Evolutionary conservation across 2,797 vertebrate species (phyloP).

Genomic region (Sphenopsis melanotis): DNA sequence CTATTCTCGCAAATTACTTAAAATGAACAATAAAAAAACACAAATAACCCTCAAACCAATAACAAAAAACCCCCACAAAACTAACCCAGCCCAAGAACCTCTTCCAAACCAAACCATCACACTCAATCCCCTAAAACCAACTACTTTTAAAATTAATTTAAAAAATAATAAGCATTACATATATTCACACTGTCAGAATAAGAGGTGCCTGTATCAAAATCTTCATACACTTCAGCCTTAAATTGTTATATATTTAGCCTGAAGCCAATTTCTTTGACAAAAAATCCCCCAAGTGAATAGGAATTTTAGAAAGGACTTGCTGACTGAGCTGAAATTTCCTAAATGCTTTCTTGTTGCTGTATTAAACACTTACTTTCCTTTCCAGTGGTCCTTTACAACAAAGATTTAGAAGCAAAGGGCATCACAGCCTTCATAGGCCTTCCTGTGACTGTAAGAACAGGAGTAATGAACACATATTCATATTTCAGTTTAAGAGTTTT

Average conservation of each 20-base stretch:
- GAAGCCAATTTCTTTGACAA: neutral
- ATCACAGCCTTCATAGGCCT: neutral
- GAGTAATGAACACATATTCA: neutral
- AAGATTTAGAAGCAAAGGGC: neutral
- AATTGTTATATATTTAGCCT: neutral
- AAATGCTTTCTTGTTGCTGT: neutral
- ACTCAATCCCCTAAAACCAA: accelerated
- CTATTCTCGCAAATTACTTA: neutral
- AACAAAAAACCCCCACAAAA: neutral
- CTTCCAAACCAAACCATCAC: neutral
- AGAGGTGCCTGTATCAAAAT: neutral
- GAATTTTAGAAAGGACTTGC: neutral
- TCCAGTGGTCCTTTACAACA: neutral
- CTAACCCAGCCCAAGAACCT: accelerated
- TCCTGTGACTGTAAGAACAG: neutral
- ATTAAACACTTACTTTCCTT: neutral
- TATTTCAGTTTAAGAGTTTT: neutral
- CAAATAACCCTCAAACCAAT: neutral
- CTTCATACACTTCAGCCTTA: neutral
- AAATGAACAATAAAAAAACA: neutral
- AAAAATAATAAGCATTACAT: neutral
- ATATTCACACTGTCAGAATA: neutral
- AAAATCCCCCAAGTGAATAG: neutral
- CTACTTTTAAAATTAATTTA: neutral
- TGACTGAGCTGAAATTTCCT: neutral